Percentiles rank a stretch among this genome's conserved stretches.
Evolutionary conservation across 1,140 invertebrate species (phyloP).

Genomic region (Aphelinus certus): DNA sequence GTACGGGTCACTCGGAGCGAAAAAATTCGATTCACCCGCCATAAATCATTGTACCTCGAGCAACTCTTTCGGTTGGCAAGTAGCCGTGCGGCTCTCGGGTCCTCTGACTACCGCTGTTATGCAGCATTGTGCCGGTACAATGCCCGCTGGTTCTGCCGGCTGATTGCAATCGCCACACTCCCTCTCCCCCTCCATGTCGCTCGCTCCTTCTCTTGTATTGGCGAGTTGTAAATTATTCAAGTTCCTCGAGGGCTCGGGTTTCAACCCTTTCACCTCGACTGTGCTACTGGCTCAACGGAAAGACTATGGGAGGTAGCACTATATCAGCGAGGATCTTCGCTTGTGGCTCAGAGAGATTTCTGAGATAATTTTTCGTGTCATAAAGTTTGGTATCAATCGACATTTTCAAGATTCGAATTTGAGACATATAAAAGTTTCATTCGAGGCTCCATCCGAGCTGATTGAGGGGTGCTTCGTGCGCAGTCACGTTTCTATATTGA

Average conservation of each 20-base stretch:
- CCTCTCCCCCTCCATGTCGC: background rate
- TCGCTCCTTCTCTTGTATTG: slow-evolving; percentile 47
- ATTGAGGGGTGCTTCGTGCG: too few relatives aligned
- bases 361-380: too few relatives aligned
- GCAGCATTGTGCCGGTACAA: slow-evolving; percentile 46
- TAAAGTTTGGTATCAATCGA: too few relatives aligned
- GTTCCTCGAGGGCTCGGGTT: slow-evolving; percentile 29
- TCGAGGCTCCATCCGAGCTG: too few relatives aligned
- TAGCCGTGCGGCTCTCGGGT: background rate
- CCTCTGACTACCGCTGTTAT: slow-evolving; percentile 42
- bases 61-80: slow-evolving; percentile 45
- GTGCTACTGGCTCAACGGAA: background rate
- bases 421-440: too few relatives aligned
- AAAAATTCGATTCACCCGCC: slow-evolving; percentile 57
- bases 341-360: too few relatives aligned
- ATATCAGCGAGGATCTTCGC: too few relatives aligned
- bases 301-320: too few relatives aligned
- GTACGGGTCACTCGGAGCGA: slow-evolving; percentile 23
- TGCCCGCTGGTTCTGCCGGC: slow-evolving; percentile 48
- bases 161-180: slow-evolving; percentile 45
- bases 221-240: slow-evolving; percentile 58
- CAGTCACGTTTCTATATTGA: too few relatives aligned
- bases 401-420: too few relatives aligned
- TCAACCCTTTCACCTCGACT: slow-evolving; percentile 16
- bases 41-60: slow-evolving; percentile 54